These are phyloP conservation scores for Halocynthia roretzi DNA, from an alignment of 23 tunicate genomes.

Conservation along the genomic window DNA sequence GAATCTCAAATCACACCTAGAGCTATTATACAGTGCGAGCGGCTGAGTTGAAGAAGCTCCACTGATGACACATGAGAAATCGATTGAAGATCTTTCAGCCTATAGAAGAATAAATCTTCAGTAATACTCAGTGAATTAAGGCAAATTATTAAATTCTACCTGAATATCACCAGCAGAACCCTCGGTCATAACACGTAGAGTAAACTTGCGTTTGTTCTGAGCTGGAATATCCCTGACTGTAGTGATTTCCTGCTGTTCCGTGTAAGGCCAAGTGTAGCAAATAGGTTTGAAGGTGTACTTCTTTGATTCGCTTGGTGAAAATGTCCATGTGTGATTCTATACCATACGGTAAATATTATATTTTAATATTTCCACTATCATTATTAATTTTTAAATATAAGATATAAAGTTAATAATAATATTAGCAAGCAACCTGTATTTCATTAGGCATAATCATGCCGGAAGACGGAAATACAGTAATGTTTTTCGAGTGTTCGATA, in stretches of 20 bases:
- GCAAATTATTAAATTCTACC: constrained; percentile 14
- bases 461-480: constrained; percentile 34
- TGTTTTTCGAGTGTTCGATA: constrained; percentile 12
- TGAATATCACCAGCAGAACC: constrained; percentile 62
- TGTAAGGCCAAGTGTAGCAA: constrained; percentile 43
- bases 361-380: not conserved
- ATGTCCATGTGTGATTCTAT: constrained; percentile 74
- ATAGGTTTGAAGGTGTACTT: constrained; percentile 55
- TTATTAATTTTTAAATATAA: not conserved
- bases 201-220: constrained; percentile 22
- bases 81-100: constrained; percentile 47
- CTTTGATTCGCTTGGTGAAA: constrained; percentile 30
- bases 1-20: constrained; percentile 59
- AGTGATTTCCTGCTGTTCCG: not conserved
- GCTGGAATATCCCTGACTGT: constrained; percentile 7
- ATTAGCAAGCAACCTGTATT: constrained; percentile 36
- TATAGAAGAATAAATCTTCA: not conserved
- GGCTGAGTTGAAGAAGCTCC: constrained; percentile 30
- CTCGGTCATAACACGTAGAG: constrained; percentile 52
- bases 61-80: constrained; percentile 58
- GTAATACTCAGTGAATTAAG: not conserved
- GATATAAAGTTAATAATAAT: not conserved
- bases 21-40: constrained; percentile 48
- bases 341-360: not conserved
- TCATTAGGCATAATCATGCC: constrained; percentile 68